Conservation (phyloP, 2,888 invertebrate species). For the Drosophila paracracens region DNA sequence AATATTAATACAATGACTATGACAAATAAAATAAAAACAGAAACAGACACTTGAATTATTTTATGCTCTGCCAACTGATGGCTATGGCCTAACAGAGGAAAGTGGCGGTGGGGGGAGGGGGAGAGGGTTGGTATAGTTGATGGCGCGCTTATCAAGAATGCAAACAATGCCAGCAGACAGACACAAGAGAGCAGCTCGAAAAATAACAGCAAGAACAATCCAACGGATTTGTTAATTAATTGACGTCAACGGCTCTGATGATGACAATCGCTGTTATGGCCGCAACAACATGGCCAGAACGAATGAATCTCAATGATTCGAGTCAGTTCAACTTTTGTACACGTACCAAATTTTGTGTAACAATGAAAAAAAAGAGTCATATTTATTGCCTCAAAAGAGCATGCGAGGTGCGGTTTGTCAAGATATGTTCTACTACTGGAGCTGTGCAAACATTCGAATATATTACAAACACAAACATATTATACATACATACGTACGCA, state of each 20-base stretch:
- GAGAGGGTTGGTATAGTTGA: background rate
- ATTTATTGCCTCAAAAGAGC: background rate
- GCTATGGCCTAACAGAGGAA: background rate
- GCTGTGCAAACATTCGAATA: constrained; percentile 33
- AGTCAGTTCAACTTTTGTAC: background rate
- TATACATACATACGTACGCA: background rate
- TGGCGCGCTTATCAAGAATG: constrained; percentile 33
- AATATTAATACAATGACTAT: constrained; percentile 39
- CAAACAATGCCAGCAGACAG: constrained; percentile 35
- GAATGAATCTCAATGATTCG: background rate
- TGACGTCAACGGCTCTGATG: constrained; percentile 46
- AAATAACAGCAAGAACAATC: constrained; percentile 1
- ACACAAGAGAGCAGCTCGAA: constrained; percentile 19
- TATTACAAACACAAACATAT: background rate
- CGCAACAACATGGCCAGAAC: background rate
- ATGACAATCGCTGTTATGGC: constrained; percentile 10
- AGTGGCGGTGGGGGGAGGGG: background rate
- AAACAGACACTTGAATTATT: constrained; percentile 29
- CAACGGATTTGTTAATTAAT: constrained; percentile 53
- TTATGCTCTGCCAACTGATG: constrained; percentile 5
- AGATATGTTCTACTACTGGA: background rate
- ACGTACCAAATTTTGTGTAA: background rate
- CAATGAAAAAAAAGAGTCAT: background rate
- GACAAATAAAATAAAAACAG: constrained; percentile 29
- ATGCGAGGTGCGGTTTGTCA: background rate